Evolutionary conservation across 2,113 vertebrate genomes (phyloP), one percentile per base, ranked within the genome.

Genomic region (Gymnarchus niloticus): DNA sequence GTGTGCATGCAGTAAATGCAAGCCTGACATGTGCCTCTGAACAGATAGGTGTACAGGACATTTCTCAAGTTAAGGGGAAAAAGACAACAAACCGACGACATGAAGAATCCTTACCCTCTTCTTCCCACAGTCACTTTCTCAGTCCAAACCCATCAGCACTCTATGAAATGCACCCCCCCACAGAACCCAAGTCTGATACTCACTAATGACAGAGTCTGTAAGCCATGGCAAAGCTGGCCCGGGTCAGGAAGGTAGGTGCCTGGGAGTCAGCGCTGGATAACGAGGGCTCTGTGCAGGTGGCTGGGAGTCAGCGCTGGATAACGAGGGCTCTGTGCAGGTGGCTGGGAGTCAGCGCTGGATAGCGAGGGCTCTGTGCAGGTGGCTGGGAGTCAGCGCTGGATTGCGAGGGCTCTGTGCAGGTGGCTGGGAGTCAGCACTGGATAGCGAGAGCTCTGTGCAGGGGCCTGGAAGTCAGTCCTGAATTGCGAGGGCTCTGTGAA

Each of bases 181-280:
- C 41, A 9, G 90, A 89, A 1, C 83, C 87, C 89, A 85, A 7
- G 87, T 44, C 48, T 88, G 89, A 91, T 97, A 99, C 97, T 98
- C 94, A 99, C 97, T 95, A 95, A 93, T 95, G 95, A 94, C 94
- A 96, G 92, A 93, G 94, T 93, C 96, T 93, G 93, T 95, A 96
- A 88, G 95, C 95, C 97, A 98, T 97, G 90, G 92, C 93, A 46
- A 89, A 89, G 73, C 90, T 90, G 88, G 90, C 88, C 12, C 83
- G 88, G 88, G 87, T 41, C 28, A 33, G 48, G 86, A n/a, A 83
- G 49, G 25, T 33, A 41, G 65, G 65, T 86, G 86, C 90, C 85
- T 81, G 91, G 93, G 83, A 83, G 89, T 88, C 88, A 92, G 89
- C 33, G 90, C 88, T 86, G 89, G 85, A 85, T 89, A 88, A 81